Evolutionary conservation across 2,113 vertebrate species (phyloP).

Genomic region (Fukomys damarensis): DNA sequence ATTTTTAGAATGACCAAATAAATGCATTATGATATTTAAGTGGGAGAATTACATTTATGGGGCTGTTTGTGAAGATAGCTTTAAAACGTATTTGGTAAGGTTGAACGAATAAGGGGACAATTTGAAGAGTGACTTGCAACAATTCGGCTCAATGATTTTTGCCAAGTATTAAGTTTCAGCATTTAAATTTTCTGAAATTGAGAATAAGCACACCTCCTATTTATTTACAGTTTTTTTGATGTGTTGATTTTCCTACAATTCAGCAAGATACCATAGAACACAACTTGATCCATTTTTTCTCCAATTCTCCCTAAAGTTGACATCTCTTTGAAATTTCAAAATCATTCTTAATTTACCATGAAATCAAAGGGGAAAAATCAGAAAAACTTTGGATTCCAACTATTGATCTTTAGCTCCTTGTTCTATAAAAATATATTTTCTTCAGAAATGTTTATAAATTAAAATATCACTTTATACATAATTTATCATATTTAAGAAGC

Average conservation of each 20-base stretch:
- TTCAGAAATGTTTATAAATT: conserved; percentile 47
- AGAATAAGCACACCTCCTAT: not conserved
- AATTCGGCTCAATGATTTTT: not conserved
- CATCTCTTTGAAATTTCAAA: conserved; percentile 60
- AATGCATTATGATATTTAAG: not conserved
- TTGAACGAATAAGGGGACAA: not conserved
- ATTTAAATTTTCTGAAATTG: not conserved
- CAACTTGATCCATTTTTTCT: not conserved
- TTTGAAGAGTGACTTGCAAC: not conserved
- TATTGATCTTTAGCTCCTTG: not conserved
- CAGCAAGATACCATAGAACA: not conserved
- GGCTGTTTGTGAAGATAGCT: not conserved
- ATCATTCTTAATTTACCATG: conserved; percentile 31
- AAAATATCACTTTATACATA: conserved; percentile 14
- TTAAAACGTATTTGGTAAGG: not conserved
- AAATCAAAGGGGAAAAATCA: conserved; percentile 26
- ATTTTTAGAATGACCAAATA: not conserved
- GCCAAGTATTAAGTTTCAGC: not conserved
- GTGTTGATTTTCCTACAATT: not conserved
- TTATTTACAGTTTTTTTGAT: conserved; percentile 11
- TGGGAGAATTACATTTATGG: not conserved
- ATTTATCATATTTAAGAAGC: not conserved
- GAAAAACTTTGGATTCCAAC: not conserved
- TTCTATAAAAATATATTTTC: conserved; percentile 20
- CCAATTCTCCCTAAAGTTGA: not conserved